Percentiles rank a stretch among this genome's conserved stretches.
These are phyloP conservation scores for Cryptoprocta ferox DNA, from an alignment of 2,797 vertebrate genomes.

Conservation along the genomic window DNA sequence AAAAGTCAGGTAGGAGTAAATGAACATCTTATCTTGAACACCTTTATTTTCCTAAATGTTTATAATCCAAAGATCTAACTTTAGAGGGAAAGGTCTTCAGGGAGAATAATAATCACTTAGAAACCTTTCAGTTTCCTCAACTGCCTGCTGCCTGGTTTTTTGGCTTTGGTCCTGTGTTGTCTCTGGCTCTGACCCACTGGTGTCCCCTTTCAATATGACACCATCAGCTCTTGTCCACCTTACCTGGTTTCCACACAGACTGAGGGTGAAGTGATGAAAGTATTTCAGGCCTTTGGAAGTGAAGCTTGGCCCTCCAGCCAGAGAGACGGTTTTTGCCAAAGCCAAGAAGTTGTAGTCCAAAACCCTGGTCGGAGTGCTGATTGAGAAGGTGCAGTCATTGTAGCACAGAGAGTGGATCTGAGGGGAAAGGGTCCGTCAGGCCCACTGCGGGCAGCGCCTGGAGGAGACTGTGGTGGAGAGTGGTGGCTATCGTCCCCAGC, in stretches of 20 bases:
- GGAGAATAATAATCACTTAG: neutral
- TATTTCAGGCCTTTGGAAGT: constrained; percentile 94
- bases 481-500: neutral
- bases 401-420: constrained; percentile 92
- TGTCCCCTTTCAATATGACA: neutral
- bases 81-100: neutral
- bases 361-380: constrained; percentile 58
- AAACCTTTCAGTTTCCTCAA: neutral
- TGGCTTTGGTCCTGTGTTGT: neutral
- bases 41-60: constrained; percentile 10
- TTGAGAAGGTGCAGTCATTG: constrained; percentile 90
- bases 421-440: neutral
- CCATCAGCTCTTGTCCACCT: neutral
- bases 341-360: constrained; percentile 92
- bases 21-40: neutral
- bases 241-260: constrained; percentile 95
- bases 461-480: neutral
- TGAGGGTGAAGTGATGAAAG: constrained; percentile 92
- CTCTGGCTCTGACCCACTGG: neutral
- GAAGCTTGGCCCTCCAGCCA: constrained; percentile 92
- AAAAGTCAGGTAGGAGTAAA: neutral
- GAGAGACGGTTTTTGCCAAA: constrained; percentile 85
- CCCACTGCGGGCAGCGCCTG: no score
- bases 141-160: neutral
- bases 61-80: neutral